These are phyloP conservation scores for Temnothorax rugatulus DNA, from an alignment of 2,888 invertebrate species.

Conservation along the genomic window DNA sequence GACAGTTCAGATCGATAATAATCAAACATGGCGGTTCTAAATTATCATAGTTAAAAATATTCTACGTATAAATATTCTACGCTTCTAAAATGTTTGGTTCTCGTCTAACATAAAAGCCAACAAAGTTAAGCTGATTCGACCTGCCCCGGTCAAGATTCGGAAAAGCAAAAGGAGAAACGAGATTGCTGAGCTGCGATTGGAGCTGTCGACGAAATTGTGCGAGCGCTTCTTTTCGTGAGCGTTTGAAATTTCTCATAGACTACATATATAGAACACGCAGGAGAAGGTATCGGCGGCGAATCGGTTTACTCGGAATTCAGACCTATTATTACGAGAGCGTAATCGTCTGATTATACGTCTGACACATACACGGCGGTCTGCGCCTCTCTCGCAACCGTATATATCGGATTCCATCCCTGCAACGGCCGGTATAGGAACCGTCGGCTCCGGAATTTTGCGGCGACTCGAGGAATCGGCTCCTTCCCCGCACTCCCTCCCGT, in stretches of 20 bases:
- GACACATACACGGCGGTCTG: constrained; percentile 29
- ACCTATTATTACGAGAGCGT: constrained; percentile 74
- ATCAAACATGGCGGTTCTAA: not conserved
- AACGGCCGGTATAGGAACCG: constrained; percentile 10
- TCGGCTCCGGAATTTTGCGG: constrained; percentile 37
- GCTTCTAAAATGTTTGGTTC: not conserved
- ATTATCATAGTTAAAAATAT: not conserved
- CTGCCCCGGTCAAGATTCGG: not conserved
- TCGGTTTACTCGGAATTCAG: constrained; percentile 74
- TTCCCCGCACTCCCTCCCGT: not conserved
- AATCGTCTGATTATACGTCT: constrained; percentile 78
- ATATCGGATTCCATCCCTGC: constrained; percentile 29
- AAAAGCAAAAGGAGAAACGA: constrained; percentile 18
- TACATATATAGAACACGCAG: constrained; percentile 63
- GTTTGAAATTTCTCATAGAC: constrained; percentile 68
- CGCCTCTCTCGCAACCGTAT: constrained; percentile 2
- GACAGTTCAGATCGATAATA: not conserved
- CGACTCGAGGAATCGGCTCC: constrained; percentile 19
- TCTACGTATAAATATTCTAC: constrained; percentile 16
- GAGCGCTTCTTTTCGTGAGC: constrained; percentile 59
- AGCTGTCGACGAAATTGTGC: constrained; percentile 65
- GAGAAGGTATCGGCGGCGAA: constrained; percentile 34
- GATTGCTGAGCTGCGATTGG: constrained; percentile 40
- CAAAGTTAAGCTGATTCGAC: constrained; percentile 7
- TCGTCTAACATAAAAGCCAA: not conserved